Evolutionary conservation across 1,140 invertebrate genomes (phyloP), one percentile per base, ranked within the genome.

Genomic region (Neodiprion fabricii): DNA sequence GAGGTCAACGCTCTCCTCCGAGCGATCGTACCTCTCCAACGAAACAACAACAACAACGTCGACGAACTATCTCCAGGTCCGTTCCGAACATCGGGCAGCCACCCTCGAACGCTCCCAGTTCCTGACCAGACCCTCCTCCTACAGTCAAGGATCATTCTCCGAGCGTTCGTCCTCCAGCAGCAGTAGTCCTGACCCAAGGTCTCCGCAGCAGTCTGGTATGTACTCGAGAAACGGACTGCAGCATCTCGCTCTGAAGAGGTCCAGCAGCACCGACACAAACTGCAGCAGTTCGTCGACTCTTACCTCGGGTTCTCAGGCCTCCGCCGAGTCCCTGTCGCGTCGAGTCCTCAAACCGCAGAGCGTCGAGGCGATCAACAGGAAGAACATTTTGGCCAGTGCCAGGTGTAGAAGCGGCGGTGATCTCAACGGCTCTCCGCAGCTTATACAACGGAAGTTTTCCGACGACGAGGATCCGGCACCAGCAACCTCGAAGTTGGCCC

Each of bases 331-430:
- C 1, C 28, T 85, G 2, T 85, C 85, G 65, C 77, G 88, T 83
- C 89, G 93, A 78, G 91, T 96, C 73, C 88, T 95, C 28, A 96
- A 95, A 85, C 90, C 93, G 1, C 91, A 94, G 76, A 94, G 92
- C 84, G 93, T 95, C 53, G 93, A 95, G 84, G 94, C 94, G 5
- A 94, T 95, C 65, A 96, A 96, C 84, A 90, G 95, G 21, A 95
- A 95, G 83, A 96, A 96, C 85, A 95, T 97, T 71, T 86, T 97
- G 47, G 94, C 95, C n/a, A 96, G 94, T 67, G 95, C 95, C 3
- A 94, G 94, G 86, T 95, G 93, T 83, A 91, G 95, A 80, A 96
- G 94, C 83, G 95, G 94, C 50, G 90, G 91, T 81, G 93, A 93
- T 85, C 85, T 85, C n/a, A 89, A 92, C 23, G 92, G 92, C n/a